phyloP scores from a whole-genome alignment of 2,113 vertebrate species.

The Vombatus ursinus region DNA sequence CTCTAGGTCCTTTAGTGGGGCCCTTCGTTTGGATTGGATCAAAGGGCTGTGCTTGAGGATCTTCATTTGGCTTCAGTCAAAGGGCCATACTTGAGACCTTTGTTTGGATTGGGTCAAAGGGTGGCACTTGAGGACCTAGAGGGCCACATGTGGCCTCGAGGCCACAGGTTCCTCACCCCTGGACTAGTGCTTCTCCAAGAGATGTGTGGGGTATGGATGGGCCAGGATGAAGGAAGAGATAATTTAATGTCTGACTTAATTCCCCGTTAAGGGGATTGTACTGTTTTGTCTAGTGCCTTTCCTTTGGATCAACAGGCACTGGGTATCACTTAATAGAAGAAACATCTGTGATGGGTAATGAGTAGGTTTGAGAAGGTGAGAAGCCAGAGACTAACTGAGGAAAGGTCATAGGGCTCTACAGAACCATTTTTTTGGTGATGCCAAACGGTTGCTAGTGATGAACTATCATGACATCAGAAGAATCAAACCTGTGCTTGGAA shows the following conservation, averaged over 20 bases:
- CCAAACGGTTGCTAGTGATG: background rate
- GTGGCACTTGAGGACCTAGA: too few relatives aligned
- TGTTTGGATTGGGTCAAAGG: too few relatives aligned
- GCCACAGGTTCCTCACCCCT: too few relatives aligned
- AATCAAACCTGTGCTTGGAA: background rate
- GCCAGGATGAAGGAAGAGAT: background rate
- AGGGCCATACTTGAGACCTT: too few relatives aligned
- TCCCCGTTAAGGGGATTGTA: background rate
- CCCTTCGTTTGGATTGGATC: too few relatives aligned
- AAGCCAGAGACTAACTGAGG: background rate
- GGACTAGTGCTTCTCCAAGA: background rate
- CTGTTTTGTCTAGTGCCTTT: background rate
- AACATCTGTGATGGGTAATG: background rate
- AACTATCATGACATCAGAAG: background rate
- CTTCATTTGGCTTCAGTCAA: too few relatives aligned
- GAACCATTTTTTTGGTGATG: background rate
- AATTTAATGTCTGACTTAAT: background rate
- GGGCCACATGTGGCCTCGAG: too few relatives aligned
- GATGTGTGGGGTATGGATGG: background rate
- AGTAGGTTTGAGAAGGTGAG: background rate
- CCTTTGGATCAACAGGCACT: background rate
- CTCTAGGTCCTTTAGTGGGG: too few relatives aligned
- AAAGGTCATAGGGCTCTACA: background rate
- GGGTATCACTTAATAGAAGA: background rate
- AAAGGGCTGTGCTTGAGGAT: too few relatives aligned